phyloP scores from a whole-genome alignment of 2,888 invertebrate species.

The Epirrhoe tristata region DNA sequence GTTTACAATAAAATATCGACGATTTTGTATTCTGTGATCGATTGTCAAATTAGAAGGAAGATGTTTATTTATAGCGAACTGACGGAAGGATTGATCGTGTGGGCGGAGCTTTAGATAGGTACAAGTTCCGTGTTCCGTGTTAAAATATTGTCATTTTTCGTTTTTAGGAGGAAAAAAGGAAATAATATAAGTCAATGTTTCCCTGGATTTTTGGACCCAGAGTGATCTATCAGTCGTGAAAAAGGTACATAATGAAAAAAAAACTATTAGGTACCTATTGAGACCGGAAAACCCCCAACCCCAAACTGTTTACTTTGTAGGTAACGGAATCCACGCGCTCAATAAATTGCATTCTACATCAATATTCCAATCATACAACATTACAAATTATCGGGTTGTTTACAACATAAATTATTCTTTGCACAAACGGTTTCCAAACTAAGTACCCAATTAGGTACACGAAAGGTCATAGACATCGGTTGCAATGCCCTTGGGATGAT shows the following conservation, averaged over 20 bases:
- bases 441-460: conserved; percentile 21
- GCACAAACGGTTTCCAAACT: conserved; percentile 22
- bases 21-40: conserved; percentile 20
- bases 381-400: conserved; percentile 17
- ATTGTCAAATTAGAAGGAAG: conserved; percentile 30
- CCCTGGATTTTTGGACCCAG: too few relatives aligned
- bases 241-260: too few relatives aligned
- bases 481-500: conserved; percentile 13
- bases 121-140: conserved; percentile 23
- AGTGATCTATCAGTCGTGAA: too few relatives aligned
- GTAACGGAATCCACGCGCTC: background rate
- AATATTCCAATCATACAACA: conserved; percentile 2
- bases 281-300: background rate
- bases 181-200: too few relatives aligned
- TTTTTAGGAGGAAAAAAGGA: too few relatives aligned
- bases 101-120: conserved; percentile 13
- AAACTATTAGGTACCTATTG: too few relatives aligned
- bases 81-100: conserved; percentile 31
- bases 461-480: conserved; percentile 15
- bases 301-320: background rate
- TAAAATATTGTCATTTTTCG: background rate
- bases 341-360: background rate
- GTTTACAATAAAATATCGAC: conserved; percentile 2
- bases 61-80: conserved; percentile 11
- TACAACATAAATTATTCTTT: conserved; percentile 12